Evolutionary conservation across 2,113 vertebrate species (phyloP), one percentile per base, ranked within the genome.

Genomic region (Paradoxurus hermaphroditus): DNA sequence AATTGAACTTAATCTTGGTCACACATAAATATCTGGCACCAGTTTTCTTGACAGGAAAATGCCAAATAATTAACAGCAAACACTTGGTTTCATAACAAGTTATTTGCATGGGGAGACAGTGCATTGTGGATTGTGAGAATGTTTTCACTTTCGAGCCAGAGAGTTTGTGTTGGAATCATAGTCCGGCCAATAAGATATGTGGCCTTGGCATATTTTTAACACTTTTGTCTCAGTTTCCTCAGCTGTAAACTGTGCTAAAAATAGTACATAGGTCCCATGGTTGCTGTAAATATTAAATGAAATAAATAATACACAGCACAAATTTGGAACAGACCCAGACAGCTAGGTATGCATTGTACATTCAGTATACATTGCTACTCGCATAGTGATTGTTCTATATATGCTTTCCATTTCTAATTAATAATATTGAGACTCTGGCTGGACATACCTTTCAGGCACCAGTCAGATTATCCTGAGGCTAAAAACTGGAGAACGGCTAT

Each of bases 1-100:
- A 90, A 89, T 79, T 83, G 51, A 78, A 62, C 41, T 89, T 83
- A 83, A 93, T 86, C 31, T 67, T 86, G 39, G 67, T 62, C 34
- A 83, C 78, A 91, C 0, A 6, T 89, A 95, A 94, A 68, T 93
- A 93, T 72, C 77, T 88, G 49, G 14, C 81, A 85, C 31, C 27
- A 18, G 14, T 70, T 79, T 92, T 86, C 21, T 83, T 79, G 29
- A 13, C 77, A 95, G 53, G 5, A 16, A 91, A 96, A 63, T 51
- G 78, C 7, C 81, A 93, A 88, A 87, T 86, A 88, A 83, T 95
- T 72, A 86, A 78, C 88, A 62, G 1, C 15, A 79, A 86, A 94
- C 68, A 16, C 70, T 16, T 75, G 46, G 21, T 56, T 93, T 92
- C 46, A 41, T 41, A 82, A 79, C 44, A 89, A 78, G 13, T 53